phyloP scores from a whole-genome alignment of 2,797 vertebrate genomes.

The Sebastes miniatus region DNA sequence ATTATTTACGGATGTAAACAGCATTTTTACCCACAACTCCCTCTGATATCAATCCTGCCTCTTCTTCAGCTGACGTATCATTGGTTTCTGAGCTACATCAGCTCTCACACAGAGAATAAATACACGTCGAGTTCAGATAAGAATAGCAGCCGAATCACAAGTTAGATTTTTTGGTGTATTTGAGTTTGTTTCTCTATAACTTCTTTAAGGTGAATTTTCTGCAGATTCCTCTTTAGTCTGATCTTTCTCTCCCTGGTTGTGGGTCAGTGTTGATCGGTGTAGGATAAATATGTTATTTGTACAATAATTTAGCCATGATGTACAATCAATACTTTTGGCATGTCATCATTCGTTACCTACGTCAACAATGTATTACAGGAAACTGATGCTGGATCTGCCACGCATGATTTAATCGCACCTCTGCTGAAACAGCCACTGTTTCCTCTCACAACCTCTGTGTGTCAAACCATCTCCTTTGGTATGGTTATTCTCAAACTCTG shows the following conservation, averaged over 20 bases:
- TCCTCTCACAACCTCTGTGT: neutral
- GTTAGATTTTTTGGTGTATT: too few relatives aligned
- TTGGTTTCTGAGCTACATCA: neutral
- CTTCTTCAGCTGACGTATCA: neutral
- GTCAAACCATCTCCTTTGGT: neutral
- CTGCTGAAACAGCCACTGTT: neutral
- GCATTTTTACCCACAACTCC: neutral
- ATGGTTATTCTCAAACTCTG: neutral
- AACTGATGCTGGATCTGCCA: neutral
- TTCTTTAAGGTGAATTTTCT: neutral
- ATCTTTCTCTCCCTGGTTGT: neutral
- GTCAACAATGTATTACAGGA: neutral
- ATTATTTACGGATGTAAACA: neutral
- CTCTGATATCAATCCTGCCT: neutral
- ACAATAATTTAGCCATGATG: neutral
- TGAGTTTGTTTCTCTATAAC: too few relatives aligned
- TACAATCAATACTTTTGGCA: neutral
- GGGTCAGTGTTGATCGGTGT: rapidly evolving
- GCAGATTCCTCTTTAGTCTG: neutral
- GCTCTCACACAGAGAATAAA: neutral
- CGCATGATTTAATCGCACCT: too few relatives aligned
- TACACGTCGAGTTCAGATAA: neutral
- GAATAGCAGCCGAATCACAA: too few relatives aligned
- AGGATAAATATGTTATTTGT: neutral
- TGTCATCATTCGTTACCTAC: neutral